phyloP scores from a whole-genome alignment of 2,113 vertebrate genomes.

The Hepsetus odoe region DNA sequence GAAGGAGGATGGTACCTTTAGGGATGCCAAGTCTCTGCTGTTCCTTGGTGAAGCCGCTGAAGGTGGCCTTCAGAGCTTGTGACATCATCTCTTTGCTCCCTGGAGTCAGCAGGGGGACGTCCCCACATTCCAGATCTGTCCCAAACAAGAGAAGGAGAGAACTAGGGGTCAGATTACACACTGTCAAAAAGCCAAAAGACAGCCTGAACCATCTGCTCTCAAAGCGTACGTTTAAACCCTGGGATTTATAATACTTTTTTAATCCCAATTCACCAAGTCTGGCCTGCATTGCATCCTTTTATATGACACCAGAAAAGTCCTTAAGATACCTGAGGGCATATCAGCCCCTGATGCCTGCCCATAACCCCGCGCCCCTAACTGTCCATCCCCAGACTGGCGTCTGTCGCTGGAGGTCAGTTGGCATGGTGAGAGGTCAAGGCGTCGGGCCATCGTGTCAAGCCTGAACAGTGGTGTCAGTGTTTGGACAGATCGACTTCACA shows the following conservation, averaged over 20 bases:
- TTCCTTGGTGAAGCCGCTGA: conserved; percentile 96
- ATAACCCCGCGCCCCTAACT: conserved; percentile 22
- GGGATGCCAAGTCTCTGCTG: conserved; percentile 94
- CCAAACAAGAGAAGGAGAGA: conserved; percentile 16
- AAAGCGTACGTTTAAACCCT: not conserved
- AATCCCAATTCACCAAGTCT: not conserved
- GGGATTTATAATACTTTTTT: too few species aligned
- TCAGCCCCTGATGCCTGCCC: conserved; percentile 27
- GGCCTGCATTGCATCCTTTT: not conserved
- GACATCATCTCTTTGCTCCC: conserved; percentile 99
- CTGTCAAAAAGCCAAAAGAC: not conserved
- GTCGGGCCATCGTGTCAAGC: conserved; percentile 3
- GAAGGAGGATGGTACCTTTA: conserved; percentile 80
- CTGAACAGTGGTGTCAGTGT: conserved; percentile 53
- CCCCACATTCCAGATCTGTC: conserved; percentile 94
- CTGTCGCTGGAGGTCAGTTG: conserved; percentile 42
- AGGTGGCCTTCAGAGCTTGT: conserved; percentile 94
- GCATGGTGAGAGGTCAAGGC: conserved; percentile 47
- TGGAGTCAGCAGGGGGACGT: conserved; percentile 94
- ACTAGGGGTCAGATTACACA: conserved; percentile 1
- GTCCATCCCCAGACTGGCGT: conserved; percentile 28
- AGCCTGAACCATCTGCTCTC: not conserved
- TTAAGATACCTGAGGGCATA: not conserved
- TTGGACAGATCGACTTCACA: conserved; percentile 16
- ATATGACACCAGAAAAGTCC: conserved; percentile 2